These are phyloP conservation scores for Erythrocercus mccallii DNA, from an alignment of 2,113 vertebrate genomes.

Conservation along the genomic window DNA sequence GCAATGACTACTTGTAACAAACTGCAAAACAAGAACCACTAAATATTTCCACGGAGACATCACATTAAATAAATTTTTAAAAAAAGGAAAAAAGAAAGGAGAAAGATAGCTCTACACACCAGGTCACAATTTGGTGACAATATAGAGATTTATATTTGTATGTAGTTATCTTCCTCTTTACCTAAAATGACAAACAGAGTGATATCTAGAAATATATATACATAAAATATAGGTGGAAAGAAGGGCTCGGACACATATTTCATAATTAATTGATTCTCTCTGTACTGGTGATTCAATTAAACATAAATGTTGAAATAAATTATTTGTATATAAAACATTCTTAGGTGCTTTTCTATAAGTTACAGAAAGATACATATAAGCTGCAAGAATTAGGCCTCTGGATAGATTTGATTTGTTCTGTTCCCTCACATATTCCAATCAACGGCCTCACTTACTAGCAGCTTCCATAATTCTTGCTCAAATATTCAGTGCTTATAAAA, in stretches of 20 bases:
- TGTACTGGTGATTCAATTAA: constrained; percentile 62
- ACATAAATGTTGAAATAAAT: constrained; percentile 63
- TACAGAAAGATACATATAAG: constrained; percentile 64
- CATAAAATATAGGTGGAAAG: constrained; percentile 55
- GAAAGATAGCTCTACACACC: constrained; percentile 83
- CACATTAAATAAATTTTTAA: constrained; percentile 69
- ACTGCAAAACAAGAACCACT: constrained; percentile 75
- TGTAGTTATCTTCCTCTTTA: constrained; percentile 55
- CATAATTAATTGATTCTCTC: constrained; percentile 60
- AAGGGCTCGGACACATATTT: constrained; percentile 63
- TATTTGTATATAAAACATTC: constrained; percentile 71
- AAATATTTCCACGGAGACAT: constrained; percentile 71
- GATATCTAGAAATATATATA: constrained; percentile 65
- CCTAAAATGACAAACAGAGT: constrained; percentile 25
- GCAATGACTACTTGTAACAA: constrained; percentile 72
- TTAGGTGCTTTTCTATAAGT: constrained; percentile 70
- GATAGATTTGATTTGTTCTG: constrained; percentile 21
- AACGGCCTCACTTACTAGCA: constrained; percentile 30
- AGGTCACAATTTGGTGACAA: constrained; percentile 83
- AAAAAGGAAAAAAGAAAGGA: constrained; percentile 10
- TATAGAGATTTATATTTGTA: constrained; percentile 52
- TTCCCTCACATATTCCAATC: not conserved
- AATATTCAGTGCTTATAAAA: constrained; percentile 54
- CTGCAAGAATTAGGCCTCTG: constrained; percentile 67
- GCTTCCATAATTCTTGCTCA: constrained; percentile 42